Evolutionary conservation across 64 coral and sea anemone genomes (phyloP), one percentile per base, ranked within the genome.

Genomic region (Stylophora pistillata): DNA sequence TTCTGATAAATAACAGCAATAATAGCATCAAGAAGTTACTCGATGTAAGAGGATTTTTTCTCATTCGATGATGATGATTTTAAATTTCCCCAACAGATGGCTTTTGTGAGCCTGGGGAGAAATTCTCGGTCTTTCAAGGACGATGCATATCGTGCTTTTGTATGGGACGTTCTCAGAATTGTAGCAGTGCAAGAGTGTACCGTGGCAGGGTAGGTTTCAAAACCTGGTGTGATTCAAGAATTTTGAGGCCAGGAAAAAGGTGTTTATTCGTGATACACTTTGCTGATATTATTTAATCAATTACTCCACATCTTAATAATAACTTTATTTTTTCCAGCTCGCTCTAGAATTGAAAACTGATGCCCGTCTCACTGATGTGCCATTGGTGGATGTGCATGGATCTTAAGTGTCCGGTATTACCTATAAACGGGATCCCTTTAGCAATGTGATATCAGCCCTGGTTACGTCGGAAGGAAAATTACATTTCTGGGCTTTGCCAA

Each of bases 401-500:
- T 14, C 11, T 5, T 9, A 84, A 66, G 58, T 84, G 62, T 47
- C 32, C 13, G 80, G 80, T 52, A 25, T 84, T 26, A 70, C 62
- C 21, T 84, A 84, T 23, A 70, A 31, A 4, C 33, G 31, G 33
- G 79, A 65, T 18, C 29, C 47, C 15, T 37, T n/a, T 0, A 37
- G 53, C 32, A 70, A 68, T 70, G 61, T 15, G 23, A 9, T 69
- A 13, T 60, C 69, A 13, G 80, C 80, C 25, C 33, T 69, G 6
- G 69, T 54, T 62, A 7, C 53, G 1, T 69, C 80, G 15, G 17
- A 84, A 53, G 59, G 30, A 70, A 53, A 1, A 34, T 10, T 53
- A 5, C 70, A 54, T 63, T 94, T 89, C 61, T 94, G 92, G 92
- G 56, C 57, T 29, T 47, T 94, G 23, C 92, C 92, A 53, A 41